phyloP scores from a whole-genome alignment of 2,888 invertebrate species.

The Trissolcus brochymenae region DNA sequence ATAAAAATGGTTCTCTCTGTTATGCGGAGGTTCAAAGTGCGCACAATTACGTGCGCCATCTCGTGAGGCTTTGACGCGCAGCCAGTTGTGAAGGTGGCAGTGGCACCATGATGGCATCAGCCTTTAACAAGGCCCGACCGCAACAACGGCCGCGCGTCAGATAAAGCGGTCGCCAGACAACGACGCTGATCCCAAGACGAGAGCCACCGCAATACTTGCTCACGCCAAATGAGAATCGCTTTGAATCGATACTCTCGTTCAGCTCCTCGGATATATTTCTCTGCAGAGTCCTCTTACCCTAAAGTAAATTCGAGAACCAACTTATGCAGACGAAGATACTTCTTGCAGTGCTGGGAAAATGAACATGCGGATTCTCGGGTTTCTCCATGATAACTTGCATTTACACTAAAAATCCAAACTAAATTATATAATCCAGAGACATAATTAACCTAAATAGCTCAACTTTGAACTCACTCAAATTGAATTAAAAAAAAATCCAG shows the following conservation, averaged over 20 bases:
- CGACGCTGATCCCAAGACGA: conserved; percentile 10
- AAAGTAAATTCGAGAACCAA: conserved; percentile 12
- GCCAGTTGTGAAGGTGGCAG: conserved; percentile 38
- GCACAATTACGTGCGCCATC: conserved; percentile 35
- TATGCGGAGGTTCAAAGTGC: conserved; percentile 15
- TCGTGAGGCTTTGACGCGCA: conserved; percentile 37
- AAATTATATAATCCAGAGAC: neutral
- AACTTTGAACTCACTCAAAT: no score
- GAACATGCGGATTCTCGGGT: neutral
- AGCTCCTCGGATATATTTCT: conserved; percentile 25
- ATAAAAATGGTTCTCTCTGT: conserved; percentile 27
- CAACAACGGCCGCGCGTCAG: conserved; percentile 28
- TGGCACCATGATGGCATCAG: conserved; percentile 9
- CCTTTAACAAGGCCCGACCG: conserved; percentile 21
- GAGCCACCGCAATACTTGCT: conserved; percentile 24
- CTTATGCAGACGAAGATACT: neutral
- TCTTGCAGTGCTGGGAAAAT: neutral
- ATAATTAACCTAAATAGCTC: no score
- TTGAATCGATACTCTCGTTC: conserved; percentile 20
- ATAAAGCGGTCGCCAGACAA: conserved; percentile 20
- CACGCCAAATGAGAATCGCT: conserved; percentile 22
- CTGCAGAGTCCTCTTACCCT: conserved; percentile 23
- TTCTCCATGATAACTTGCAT: no score
- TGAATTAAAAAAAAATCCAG: no score
- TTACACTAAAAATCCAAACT: neutral